Percentiles rank a stretch among this genome's conserved stretches.
Evolutionary conservation across 2,888 invertebrate species (phyloP).

Genomic region (Sarcophaga variegata): DNA sequence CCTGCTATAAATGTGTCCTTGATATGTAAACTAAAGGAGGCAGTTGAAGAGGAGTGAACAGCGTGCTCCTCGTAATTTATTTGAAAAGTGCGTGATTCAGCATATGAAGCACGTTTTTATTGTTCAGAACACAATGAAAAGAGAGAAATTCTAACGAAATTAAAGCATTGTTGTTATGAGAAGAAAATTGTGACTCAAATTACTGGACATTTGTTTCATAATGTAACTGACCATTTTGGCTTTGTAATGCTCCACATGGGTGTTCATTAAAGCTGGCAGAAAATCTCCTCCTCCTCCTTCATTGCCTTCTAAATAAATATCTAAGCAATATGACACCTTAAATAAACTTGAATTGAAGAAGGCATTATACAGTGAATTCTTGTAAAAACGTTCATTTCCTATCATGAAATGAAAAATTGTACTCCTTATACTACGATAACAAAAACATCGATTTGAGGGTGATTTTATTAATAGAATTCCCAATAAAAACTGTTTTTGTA

Average conservation of each 20-base stretch:
- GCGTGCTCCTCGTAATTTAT: slow-evolving; percentile 45
- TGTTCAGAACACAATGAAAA: not conserved
- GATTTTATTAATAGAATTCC: slow-evolving; percentile 25
- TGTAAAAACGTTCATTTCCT: not conserved
- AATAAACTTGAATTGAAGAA: slow-evolving; percentile 18
- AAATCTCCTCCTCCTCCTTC: not conserved
- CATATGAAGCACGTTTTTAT: slow-evolving; percentile 53
- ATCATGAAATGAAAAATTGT: not conserved
- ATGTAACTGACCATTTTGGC: slow-evolving; percentile 52
- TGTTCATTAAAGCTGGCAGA: slow-evolving; percentile 14
- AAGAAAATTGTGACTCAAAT: slow-evolving; percentile 45
- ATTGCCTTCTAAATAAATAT: not conserved
- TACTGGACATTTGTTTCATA: slow-evolving; percentile 2
- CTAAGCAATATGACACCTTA: slow-evolving; percentile 29
- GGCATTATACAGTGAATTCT: not conserved
- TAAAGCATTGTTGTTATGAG: not conserved
- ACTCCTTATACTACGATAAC: not conserved
- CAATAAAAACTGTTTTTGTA: slow-evolving; percentile 5
- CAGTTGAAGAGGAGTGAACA: not conserved
- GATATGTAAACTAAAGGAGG: slow-evolving; percentile 26
- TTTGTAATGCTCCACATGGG: not conserved
- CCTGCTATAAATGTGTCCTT: slow-evolving; percentile 55
- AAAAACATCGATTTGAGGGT: slow-evolving; percentile 37
- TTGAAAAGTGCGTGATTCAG: slow-evolving; percentile 58
- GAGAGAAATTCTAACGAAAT: not conserved